Conservation (phyloP, 1,140 invertebrate genomes). For the Tigriopus japonicus region DNA sequence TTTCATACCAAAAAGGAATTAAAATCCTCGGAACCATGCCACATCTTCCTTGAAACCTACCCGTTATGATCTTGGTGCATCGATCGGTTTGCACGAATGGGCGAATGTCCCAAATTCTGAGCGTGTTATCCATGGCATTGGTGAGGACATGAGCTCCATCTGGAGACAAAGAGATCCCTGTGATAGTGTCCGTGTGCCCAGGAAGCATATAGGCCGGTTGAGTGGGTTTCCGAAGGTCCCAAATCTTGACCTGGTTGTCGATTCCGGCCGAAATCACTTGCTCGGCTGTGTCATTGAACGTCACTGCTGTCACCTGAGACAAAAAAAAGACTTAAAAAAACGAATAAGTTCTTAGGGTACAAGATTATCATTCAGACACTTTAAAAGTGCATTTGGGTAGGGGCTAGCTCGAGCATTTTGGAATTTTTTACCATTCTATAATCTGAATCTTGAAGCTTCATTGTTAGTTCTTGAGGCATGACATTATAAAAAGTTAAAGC, state of each 20-base stretch:
- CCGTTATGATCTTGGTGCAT: constrained; percentile 82
- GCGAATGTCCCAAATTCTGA: constrained; percentile 47
- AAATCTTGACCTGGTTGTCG: constrained; percentile 95
- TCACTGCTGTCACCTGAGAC: constrained; percentile 49
- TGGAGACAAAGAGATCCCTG: constrained; percentile 71
- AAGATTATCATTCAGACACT: neutral
- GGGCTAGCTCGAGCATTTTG: no score
- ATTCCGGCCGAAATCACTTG: constrained; percentile 76
- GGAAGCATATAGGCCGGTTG: constrained; percentile 50
- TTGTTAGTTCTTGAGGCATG: no score
- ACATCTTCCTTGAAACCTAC: constrained; percentile 97
- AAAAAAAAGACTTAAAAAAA: constrained; percentile 5
- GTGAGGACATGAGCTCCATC: constrained; percentile 85
- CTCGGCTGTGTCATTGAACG: constrained; percentile 90
- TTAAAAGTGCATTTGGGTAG: neutral
- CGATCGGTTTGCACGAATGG: constrained; percentile 62
- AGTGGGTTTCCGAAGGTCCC: constrained; percentile 84
- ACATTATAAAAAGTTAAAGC: no score
- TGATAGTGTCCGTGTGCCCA: constrained; percentile 84
- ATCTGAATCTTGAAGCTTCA: no score
- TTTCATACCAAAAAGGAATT: neutral
- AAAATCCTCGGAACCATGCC: constrained; percentile 30
- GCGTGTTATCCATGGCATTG: constrained; percentile 91
- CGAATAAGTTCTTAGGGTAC: neutral
- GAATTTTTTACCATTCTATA: no score